These are phyloP conservation scores for Zapus hudsonius DNA, from an alignment of 2,113 vertebrate genomes.

Conservation along the genomic window DNA sequence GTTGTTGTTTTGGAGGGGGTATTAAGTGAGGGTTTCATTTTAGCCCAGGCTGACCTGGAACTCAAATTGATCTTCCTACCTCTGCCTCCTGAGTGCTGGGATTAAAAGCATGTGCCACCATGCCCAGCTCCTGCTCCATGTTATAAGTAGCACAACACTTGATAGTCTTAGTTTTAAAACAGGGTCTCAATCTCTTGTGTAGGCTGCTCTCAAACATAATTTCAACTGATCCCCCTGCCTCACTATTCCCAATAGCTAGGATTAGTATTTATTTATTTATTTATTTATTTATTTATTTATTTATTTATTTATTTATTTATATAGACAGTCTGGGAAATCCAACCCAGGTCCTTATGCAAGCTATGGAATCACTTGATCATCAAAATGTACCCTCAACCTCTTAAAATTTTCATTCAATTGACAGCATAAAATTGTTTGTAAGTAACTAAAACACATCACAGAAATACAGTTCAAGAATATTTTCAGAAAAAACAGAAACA, in stretches of 20 bases:
- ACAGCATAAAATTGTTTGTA: background rate
- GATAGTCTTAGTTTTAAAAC: background rate
- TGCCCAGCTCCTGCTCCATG: no score
- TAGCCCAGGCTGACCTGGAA: no score
- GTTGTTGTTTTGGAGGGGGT: no score
- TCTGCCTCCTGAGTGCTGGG: no score
- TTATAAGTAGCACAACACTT: background rate
- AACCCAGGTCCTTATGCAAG: background rate
- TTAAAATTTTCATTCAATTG: background rate
- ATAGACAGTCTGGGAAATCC: background rate
- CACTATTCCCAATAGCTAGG: background rate
- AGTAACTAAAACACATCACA: background rate
- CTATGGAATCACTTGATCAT: background rate
- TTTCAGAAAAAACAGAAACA: background rate
- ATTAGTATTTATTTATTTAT: background rate
- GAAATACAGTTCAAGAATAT: background rate
- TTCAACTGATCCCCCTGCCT: background rate
- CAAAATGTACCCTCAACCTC: background rate
- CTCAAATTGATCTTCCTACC: no score
- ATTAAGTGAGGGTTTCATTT: no score
- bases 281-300: no score
- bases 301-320: background rate
- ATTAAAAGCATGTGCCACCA: no score
- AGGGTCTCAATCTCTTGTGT: background rate
- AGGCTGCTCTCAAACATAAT: background rate